Conservation (phyloP, 92 coral and sea anemone species). For the Siderastrea siderea region DNA sequence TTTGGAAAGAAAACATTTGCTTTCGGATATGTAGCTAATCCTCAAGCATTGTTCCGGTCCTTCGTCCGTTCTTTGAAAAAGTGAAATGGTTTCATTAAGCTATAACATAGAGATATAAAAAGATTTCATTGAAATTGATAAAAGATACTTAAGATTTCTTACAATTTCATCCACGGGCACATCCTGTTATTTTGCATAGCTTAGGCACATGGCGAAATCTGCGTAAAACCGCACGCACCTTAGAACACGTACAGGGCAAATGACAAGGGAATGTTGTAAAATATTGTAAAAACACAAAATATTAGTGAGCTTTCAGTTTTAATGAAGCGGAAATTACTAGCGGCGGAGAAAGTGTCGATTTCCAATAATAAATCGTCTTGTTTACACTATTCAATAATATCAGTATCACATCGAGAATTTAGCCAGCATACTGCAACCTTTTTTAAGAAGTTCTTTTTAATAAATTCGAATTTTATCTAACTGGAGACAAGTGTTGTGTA, state of each 20-base stretch:
- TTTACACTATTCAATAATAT: neutral
- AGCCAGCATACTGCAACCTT: neutral
- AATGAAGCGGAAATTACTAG: constrained; percentile 9
- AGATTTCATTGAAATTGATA: constrained; percentile 14
- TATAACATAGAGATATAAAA: neutral
- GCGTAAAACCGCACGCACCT: constrained; percentile 19
- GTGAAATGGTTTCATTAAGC: constrained; percentile 8
- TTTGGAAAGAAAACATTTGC: neutral
- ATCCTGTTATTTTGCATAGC: constrained; percentile 27
- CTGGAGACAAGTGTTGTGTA: neutral
- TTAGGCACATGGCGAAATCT: neutral
- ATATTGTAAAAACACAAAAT: neutral
- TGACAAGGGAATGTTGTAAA: neutral
- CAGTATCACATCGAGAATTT: neutral
- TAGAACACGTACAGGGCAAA: neutral
- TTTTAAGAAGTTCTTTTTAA: neutral
- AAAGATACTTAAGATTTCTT: constrained; percentile 26
- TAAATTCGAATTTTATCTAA: neutral
- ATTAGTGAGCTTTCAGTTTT: neutral
- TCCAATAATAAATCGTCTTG: neutral
- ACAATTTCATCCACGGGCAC: neutral
- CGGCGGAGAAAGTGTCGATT: neutral
- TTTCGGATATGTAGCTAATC: neutral
- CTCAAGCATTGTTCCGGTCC: neutral
- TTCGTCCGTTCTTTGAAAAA: neutral